Conservation (phyloP, 2,888 invertebrate species). For the Coenonympha arcania region DNA sequence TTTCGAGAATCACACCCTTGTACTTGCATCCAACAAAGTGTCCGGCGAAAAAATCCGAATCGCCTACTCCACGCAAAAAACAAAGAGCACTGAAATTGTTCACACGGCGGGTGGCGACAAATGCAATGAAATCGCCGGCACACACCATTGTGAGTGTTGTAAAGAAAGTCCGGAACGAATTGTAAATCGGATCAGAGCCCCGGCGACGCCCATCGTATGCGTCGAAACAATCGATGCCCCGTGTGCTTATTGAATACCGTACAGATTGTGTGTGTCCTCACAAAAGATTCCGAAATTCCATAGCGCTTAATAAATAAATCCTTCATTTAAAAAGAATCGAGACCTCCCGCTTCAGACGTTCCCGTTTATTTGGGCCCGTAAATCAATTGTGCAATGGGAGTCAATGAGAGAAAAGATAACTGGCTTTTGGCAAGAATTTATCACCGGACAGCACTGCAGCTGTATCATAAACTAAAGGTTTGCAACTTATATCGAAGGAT, state of each 20-base stretch:
- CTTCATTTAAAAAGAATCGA: slow-evolving; percentile 51
- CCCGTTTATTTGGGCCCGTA: slow-evolving; percentile 49
- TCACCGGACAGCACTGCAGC: slow-evolving; percentile 42
- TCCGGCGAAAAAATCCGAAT: slow-evolving; percentile 12
- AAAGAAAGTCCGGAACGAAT: slow-evolving; percentile 69
- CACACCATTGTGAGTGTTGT: slow-evolving; percentile 46
- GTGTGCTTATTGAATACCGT: slow-evolving; percentile 51
- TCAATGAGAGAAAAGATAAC: slow-evolving; percentile 44
- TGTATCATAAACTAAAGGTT: slow-evolving; percentile 35
- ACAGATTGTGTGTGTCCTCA: slow-evolving; percentile 62
- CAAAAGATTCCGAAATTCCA: slow-evolving; percentile 64
- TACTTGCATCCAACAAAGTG: background rate
- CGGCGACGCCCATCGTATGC: slow-evolving; percentile 59
- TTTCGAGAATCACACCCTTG: background rate
- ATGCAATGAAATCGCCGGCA: slow-evolving; percentile 37
- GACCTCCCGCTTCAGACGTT: slow-evolving; percentile 42
- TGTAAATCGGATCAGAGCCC: slow-evolving; percentile 61
- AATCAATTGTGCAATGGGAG: slow-evolving; percentile 58
- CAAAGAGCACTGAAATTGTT: slow-evolving; percentile 31
- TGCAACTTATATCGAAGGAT: background rate
- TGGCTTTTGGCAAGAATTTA: slow-evolving; percentile 32
- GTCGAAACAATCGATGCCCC: slow-evolving; percentile 60
- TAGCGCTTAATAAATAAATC: slow-evolving; percentile 49
- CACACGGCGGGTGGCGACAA: slow-evolving; percentile 48
- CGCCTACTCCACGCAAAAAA: slow-evolving; percentile 21